These are phyloP conservation scores for Eospalax fontanierii DNA, from an alignment of 2,797 vertebrate genomes.

Conservation along the genomic window DNA sequence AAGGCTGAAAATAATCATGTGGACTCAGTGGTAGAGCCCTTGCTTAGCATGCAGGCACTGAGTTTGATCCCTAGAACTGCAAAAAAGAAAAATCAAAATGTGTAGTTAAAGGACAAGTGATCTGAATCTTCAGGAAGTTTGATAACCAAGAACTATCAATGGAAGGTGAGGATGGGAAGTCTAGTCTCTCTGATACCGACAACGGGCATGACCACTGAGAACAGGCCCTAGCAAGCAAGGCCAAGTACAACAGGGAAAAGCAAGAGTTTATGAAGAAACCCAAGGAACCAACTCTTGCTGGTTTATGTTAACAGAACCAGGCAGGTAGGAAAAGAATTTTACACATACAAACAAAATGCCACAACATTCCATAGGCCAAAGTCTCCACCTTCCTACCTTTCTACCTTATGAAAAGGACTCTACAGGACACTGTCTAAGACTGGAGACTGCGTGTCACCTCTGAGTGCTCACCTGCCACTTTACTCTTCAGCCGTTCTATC, in stretches of 20 bases:
- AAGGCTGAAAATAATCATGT: no score
- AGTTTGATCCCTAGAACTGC: no score
- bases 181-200: neutral
- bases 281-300: neutral
- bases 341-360: constrained; percentile 18
- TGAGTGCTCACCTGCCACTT: constrained; percentile 93
- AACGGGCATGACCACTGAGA: fast-evolving
- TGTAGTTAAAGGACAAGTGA: neutral
- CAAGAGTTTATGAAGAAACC: neutral
- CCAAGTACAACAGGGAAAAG: neutral
- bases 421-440: neutral
- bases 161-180: neutral
- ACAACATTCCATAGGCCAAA: neutral
- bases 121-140: neutral
- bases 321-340: neutral
- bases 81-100: no score
- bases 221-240: no score
- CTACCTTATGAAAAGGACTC: constrained; percentile 12
- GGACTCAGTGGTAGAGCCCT: no score
- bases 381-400: neutral
- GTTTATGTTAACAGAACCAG: neutral
- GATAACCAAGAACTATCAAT: neutral
- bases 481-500: constrained; percentile 96
- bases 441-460: no score
- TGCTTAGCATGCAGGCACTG: no score